Evolutionary conservation across 2,113 vertebrate genomes (phyloP), one percentile per base, ranked within the genome.

Genomic region (Pandion haliaetus): DNA sequence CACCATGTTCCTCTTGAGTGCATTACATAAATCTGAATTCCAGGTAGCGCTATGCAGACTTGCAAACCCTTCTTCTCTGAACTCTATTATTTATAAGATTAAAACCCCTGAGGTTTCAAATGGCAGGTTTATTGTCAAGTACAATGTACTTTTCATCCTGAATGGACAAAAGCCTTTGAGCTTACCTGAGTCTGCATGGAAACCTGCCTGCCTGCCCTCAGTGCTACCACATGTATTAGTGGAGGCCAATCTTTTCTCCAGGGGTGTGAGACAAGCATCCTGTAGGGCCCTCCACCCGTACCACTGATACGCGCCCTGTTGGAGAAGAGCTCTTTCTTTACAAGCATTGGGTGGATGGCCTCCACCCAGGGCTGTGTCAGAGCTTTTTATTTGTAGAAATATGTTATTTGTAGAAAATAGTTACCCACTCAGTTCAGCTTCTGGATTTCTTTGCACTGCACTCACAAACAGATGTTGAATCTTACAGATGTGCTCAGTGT

Each of bases 41-140:
- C 84, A 82, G 81, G 83, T 78, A 98, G 95, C 5, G 2, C 77
- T 84, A 89, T 91, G 76, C 90, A 95, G 90, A 94, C 86, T 96
- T 93, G 78, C 65, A 93, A 93, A 85, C 23, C 40, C 34, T 94
- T 96, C 77, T 78, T 92, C 83, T 93, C 81, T 85, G 87, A 97
- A 95, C 83, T 97, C 94, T 97, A 97, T 97, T 97, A 95, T 96
- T 95, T 97, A 89, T 96, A 96, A 96, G 91, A 96, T 91, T 95
- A 97, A 97, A 98, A 95, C 61, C 82, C 91, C 97, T 9, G 34
- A 94, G 76, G 67, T 97, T 97, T 97, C 96, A 97, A 97, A 96
- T 96, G 94, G 94, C 69, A 97, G 77, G 58, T 95, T 98, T 94
- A 96, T 97, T 97, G 88, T 98, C 95, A 97, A 97, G 65, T 96